Percentiles rank a stretch among this genome's conserved stretches.
Evolutionary conservation across 2,888 invertebrate species (phyloP).

Genomic region (Nycteola revayana): DNA sequence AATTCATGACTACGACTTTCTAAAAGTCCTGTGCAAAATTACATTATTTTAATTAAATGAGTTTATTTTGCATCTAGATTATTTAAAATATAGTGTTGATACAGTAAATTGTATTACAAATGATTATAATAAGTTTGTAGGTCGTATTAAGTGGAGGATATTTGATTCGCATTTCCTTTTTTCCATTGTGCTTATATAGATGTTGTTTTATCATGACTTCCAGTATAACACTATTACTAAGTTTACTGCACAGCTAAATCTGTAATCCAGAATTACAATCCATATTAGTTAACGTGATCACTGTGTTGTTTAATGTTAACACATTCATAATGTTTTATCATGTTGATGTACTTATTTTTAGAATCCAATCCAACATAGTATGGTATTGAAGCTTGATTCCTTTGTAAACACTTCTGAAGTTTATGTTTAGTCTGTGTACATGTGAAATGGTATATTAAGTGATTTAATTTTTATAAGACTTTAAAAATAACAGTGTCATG

Average conservation of each 20-base stretch:
- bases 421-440: conserved; percentile 34
- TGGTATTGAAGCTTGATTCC: conserved; percentile 65
- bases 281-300: conserved; percentile 63
- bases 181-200: conserved; percentile 25
- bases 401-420: conserved; percentile 62
- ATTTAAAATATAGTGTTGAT: conserved; percentile 1
- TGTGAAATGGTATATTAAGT: conserved; percentile 34
- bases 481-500: conserved; percentile 35
- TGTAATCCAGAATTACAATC: conserved; percentile 64
- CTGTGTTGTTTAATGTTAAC: conserved; percentile 67
- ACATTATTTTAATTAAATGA: conserved; percentile 9
- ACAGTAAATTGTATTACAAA: not conserved
- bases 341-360: conserved; percentile 78
- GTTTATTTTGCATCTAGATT: conserved; percentile 14
- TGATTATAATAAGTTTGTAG: not conserved
- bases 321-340: conserved; percentile 76
- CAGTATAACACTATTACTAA: conserved; percentile 30
- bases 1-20: conserved; percentile 39
- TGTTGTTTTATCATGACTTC: conserved; percentile 30
- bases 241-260: conserved; percentile 41
- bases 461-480: conserved; percentile 36
- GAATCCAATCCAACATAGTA: conserved; percentile 54
- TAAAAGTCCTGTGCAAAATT: conserved; percentile 36
- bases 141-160: not conserved
- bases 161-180: conserved; percentile 14